These are phyloP conservation scores for Pollenia griseotomentosa DNA, from an alignment of 2,888 invertebrate species.

Conservation along the genomic window DNA sequence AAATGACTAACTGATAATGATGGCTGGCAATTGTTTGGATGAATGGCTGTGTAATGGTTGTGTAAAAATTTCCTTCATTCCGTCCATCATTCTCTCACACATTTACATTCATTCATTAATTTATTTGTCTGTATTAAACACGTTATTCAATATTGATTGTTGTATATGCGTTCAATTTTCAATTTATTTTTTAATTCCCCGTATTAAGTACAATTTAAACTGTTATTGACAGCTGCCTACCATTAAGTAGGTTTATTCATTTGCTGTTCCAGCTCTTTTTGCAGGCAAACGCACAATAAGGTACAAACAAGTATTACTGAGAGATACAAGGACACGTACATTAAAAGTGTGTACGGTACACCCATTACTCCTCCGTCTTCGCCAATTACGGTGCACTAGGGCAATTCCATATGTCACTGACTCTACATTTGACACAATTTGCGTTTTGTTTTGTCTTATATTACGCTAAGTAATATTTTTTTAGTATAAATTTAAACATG, in stretches of 20 bases:
- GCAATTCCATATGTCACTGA: too few species aligned
- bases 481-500: too few species aligned
- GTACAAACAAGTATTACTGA: neutral
- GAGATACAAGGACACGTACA: neutral
- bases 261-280: constrained; percentile 1
- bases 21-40: constrained; percentile 21
- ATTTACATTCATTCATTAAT: neutral
- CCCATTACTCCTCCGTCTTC: neutral
- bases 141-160: constrained; percentile 45
- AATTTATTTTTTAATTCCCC: constrained; percentile 62
- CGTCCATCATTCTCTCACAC: neutral
- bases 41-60: constrained; percentile 24
- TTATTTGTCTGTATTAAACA: constrained; percentile 27
- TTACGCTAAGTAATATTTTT: too few species aligned
- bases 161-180: constrained; percentile 41
- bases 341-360: neutral
- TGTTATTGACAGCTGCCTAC: constrained; percentile 65
- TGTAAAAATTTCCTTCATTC: constrained; percentile 22
- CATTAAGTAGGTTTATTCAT: constrained; percentile 54
- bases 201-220: constrained; percentile 60
- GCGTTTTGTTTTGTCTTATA: too few species aligned
- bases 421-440: too few species aligned
- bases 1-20: constrained; percentile 36
- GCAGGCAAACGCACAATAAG: neutral
- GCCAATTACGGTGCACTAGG: too few species aligned